Evolutionary conservation across 1,140 invertebrate species (phyloP).

Genomic region (Laupala kohalensis): DNA sequence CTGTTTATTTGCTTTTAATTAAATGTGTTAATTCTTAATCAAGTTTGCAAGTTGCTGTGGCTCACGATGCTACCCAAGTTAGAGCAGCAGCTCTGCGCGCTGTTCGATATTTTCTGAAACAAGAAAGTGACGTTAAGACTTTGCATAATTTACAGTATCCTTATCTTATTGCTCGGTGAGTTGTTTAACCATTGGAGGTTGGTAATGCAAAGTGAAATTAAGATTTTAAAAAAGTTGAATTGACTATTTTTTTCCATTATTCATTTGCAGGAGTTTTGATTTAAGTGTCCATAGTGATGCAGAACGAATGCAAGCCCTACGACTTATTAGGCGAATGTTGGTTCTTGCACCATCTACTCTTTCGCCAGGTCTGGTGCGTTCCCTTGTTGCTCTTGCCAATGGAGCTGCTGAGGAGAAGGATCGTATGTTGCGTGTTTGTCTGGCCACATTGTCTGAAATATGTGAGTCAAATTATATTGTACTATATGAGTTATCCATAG

Average conservation of each 20-base stretch:
- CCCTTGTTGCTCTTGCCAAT: slow-evolving; percentile 67
- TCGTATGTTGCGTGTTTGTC: slow-evolving; percentile 59
- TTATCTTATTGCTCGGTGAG: slow-evolving; percentile 60
- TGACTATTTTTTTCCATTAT: background rate
- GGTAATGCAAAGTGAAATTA: background rate
- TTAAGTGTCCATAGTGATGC: slow-evolving; percentile 69
- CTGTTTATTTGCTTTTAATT: background rate
- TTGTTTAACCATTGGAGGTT: background rate
- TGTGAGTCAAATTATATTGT: slow-evolving; percentile 28
- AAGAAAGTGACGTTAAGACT: slow-evolving; percentile 57
- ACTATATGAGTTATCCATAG: no score
- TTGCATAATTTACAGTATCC: slow-evolving; percentile 70
- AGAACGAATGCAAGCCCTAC: slow-evolving; percentile 78
- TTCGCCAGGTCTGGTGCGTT: slow-evolving; percentile 48
- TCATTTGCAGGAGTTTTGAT: slow-evolving; percentile 55
- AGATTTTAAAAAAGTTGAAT: background rate
- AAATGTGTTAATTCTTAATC: slow-evolving; percentile 25
- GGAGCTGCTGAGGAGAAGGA: slow-evolving; percentile 61
- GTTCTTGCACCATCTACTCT: slow-evolving; percentile 49
- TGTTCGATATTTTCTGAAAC: slow-evolving; percentile 68
- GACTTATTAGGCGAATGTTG: slow-evolving; percentile 60
- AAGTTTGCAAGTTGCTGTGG: slow-evolving; percentile 69
- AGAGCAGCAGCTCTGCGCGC: slow-evolving; percentile 73
- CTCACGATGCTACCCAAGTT: slow-evolving; percentile 77
- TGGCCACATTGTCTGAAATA: slow-evolving; percentile 77